Conservation (phyloP, 2,113 vertebrate species). For the Pelusios castaneus region DNA sequence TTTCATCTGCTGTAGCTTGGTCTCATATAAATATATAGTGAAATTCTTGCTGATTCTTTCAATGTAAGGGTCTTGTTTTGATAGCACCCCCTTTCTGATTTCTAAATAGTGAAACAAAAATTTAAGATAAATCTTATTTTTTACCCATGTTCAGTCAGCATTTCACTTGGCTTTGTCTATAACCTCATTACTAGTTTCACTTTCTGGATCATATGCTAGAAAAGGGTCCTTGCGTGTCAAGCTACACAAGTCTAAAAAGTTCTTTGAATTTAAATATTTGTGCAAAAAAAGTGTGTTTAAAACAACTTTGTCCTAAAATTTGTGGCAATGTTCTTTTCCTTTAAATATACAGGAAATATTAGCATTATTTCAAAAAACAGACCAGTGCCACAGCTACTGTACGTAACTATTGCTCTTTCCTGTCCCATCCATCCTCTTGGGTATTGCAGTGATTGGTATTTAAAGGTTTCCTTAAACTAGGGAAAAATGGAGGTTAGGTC, state of each 20-base stretch:
- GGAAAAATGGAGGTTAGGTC: neutral
- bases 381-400: neutral
- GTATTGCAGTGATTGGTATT: neutral
- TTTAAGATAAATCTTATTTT: neutral
- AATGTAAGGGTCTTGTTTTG: neutral
- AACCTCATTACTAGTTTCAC: neutral
- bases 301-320: neutral
- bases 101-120: neutral
- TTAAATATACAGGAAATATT: neutral
- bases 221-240: neutral
- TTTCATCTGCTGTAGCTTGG: neutral
- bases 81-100: neutral
- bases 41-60: neutral
- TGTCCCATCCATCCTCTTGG: neutral
- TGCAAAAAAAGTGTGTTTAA: neutral
- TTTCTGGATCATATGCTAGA: neutral
- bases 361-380: neutral
- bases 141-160: neutral
- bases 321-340: neutral
- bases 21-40: neutral
- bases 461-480: neutral
- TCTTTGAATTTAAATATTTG: neutral
- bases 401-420: neutral
- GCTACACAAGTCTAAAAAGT: neutral
- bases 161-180: slow-evolving; percentile 33